Conservation (phyloP, 2,888 invertebrate species). For the Drosophila subquinaria region DNA sequence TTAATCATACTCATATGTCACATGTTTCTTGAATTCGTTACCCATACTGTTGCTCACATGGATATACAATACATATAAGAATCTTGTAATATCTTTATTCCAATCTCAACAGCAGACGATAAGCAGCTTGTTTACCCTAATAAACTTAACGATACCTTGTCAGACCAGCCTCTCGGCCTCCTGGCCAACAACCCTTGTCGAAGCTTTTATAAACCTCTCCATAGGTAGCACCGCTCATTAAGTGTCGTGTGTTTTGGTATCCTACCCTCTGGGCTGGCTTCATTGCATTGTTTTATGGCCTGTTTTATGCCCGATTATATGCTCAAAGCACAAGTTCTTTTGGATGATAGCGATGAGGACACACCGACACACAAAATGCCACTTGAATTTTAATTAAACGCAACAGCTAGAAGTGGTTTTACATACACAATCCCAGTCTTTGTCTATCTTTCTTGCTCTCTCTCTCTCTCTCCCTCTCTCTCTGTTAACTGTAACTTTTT, state of each 20-base stretch:
- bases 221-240: constrained; percentile 64
- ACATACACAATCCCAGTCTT: constrained; percentile 16
- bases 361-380: constrained; percentile 76
- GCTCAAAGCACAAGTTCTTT: constrained; percentile 74
- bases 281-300: constrained; percentile 75
- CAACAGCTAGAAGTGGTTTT: constrained; percentile 68
- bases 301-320: constrained; percentile 79
- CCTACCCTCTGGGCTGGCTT: constrained; percentile 31
- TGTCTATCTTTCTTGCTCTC: constrained; percentile 7
- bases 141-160: constrained; percentile 53
- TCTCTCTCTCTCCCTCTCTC: constrained; percentile 2
- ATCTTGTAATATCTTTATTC: constrained; percentile 55
- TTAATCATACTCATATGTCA: constrained; percentile 21
- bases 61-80: constrained; percentile 27
- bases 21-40: constrained; percentile 6
- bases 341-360: constrained; percentile 24
- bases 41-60: constrained; percentile 2
- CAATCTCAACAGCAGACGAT: constrained; percentile 53
- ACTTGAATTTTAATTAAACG: constrained; percentile 84
- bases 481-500: constrained; percentile 44
- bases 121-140: constrained; percentile 55
- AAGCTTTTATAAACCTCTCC: constrained; percentile 43
- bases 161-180: constrained; percentile 6
- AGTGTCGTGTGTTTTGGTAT: constrained; percentile 44
- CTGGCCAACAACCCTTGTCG: constrained; percentile 1